Evolutionary conservation across 1,140 invertebrate genomes (phyloP).

Genomic region (Ceratosolen solmsi): DNA sequence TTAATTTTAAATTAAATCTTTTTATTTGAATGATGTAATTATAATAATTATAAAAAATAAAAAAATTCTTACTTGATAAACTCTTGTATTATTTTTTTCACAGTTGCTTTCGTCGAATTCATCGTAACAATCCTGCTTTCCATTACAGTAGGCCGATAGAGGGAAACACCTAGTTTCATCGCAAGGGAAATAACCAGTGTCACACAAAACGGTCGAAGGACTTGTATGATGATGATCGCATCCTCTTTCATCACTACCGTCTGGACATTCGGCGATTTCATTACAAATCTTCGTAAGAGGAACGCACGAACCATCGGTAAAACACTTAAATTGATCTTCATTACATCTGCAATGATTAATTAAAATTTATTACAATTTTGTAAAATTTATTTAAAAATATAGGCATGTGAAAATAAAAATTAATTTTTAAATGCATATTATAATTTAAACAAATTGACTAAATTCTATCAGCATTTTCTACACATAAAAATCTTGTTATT

Average conservation of each 20-base stretch:
- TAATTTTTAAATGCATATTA: too few species aligned
- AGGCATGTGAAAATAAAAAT: too few species aligned
- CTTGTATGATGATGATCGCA: conserved; percentile 68
- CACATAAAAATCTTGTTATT: too few species aligned
- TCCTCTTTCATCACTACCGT: conserved; percentile 83
- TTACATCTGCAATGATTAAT: conserved; percentile 57
- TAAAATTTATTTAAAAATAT: background rate
- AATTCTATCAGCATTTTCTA: too few species aligned
- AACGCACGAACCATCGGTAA: conserved; percentile 82
- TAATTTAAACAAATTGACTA: too few species aligned
- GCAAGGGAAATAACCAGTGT: conserved; percentile 77
- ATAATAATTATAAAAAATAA: conserved; percentile 8
- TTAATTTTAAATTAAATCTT: background rate
- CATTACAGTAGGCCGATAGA: conserved; percentile 78
- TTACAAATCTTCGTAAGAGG: conserved; percentile 78
- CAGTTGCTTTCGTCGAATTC: conserved; percentile 83
- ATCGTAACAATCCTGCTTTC: conserved; percentile 80
- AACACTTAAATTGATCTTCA: conserved; percentile 81
- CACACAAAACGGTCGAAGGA: conserved; percentile 71
- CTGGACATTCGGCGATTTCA: conserved; percentile 81
- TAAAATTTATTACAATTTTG: background rate
- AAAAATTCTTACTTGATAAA: conserved; percentile 72
- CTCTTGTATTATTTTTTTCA: conserved; percentile 66
- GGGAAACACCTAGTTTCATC: conserved; percentile 77
- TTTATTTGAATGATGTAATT: background rate